Conservation (phyloP, 2,113 vertebrate species). For the Halcyon senegalensis region DNA sequence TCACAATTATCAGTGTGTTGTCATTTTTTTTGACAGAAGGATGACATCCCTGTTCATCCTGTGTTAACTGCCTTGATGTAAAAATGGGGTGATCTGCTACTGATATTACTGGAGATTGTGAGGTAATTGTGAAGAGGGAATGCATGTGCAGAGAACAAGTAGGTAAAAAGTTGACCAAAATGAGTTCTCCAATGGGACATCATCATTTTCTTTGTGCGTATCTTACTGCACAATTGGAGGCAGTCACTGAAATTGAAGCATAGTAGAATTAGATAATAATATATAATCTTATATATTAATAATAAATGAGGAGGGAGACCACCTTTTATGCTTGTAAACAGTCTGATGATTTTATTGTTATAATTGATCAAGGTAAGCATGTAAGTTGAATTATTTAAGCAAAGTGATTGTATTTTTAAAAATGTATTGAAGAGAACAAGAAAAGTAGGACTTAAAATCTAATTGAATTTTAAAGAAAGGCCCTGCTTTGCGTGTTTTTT, state of each 20-base stretch:
- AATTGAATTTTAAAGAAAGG: neutral
- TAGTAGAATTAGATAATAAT: neutral
- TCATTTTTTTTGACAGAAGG: neutral
- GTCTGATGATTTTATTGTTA: neutral
- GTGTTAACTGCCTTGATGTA: neutral
- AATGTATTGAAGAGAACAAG: neutral
- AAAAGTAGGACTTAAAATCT: neutral
- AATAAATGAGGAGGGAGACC: neutral
- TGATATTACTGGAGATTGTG: neutral
- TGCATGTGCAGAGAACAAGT: neutral
- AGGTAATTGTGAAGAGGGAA: neutral
- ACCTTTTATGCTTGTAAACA: neutral
- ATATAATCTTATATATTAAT: too few species aligned
- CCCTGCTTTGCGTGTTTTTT: neutral
- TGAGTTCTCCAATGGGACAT: neutral
- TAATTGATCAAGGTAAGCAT: neutral
- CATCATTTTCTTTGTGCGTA: neutral
- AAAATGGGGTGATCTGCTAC: neutral
- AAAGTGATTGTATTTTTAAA: neutral
- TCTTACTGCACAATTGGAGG: neutral
- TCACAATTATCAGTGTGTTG: neutral
- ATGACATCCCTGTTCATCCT: neutral
- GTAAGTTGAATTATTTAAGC: neutral
- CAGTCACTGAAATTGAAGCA: neutral
- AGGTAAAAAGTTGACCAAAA: neutral